Evolutionary conservation across 2,113 vertebrate species (phyloP).

Genomic region (Xyrauchen texanus): DNA sequence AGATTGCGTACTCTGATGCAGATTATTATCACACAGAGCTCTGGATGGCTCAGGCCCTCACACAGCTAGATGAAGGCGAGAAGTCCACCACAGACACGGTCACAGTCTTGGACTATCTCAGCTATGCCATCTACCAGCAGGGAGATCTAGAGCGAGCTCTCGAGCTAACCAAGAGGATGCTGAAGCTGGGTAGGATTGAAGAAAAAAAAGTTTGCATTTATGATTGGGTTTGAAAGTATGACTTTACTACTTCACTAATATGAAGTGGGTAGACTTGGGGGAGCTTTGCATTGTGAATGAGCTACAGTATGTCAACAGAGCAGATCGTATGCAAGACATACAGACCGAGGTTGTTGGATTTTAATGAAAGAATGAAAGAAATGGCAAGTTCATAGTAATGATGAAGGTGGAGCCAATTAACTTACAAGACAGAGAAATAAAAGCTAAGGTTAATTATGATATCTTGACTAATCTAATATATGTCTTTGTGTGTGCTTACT

Average conservation of each 20-base stretch:
- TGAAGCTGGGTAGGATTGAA: constrained; percentile 81
- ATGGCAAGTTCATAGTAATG: background rate
- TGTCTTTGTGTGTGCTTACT: constrained; percentile 21
- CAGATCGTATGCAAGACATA: too few relatives aligned
- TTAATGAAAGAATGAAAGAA: background rate
- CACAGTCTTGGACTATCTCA: constrained; percentile 80
- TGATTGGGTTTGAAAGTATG: background rate
- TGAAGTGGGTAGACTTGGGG: too few relatives aligned
- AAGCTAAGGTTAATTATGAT: background rate
- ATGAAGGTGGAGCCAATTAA: background rate
- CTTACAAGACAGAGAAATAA: background rate
- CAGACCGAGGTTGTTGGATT: background rate
- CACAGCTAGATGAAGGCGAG: constrained; percentile 87
- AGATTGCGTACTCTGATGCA: constrained; percentile 89
- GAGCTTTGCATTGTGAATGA: too few relatives aligned
- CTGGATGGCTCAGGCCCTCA: constrained; percentile 95
- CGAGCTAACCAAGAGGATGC: constrained; percentile 87
- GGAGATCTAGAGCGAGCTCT: constrained; percentile 72
- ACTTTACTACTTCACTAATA: too few relatives aligned
- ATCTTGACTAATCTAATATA: background rate
- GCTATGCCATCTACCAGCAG: constrained; percentile 78
- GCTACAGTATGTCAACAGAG: too few relatives aligned
- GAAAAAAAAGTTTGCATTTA: background rate
- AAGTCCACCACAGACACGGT: constrained; percentile 86
- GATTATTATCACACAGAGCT: constrained; percentile 98